phyloP scores from a whole-genome alignment of 1,140 invertebrate genomes.

The Lepidurus packardi region DNA sequence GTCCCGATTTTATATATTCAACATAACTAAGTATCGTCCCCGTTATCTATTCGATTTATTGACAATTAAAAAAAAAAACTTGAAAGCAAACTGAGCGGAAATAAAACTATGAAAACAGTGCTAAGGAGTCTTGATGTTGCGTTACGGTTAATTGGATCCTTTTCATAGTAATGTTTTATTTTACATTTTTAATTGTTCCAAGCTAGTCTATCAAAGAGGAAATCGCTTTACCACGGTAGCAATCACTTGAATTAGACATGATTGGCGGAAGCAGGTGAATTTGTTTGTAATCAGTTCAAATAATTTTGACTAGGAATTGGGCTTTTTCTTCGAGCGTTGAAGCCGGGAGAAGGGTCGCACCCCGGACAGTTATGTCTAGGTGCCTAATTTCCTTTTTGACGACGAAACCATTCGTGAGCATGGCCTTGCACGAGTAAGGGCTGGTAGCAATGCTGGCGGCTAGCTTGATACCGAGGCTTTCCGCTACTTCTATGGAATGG shows the following conservation, averaged over 20 bases:
- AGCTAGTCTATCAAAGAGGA: too few relatives aligned
- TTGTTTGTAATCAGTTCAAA: too few relatives aligned
- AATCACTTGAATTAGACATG: too few relatives aligned
- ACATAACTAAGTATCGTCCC: constrained; percentile 4
- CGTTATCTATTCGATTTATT: constrained; percentile 19
- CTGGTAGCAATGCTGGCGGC: not conserved
- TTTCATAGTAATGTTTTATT: too few relatives aligned
- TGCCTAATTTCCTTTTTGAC: not conserved
- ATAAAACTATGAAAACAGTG: not conserved
- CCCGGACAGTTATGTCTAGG: not conserved
- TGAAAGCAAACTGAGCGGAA: not conserved
- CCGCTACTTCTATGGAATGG: not conserved
- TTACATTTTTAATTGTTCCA: too few relatives aligned
- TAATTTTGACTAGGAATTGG: not conserved
- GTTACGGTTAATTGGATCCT: too few relatives aligned
- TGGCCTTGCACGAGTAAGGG: not conserved
- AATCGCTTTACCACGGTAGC: too few relatives aligned
- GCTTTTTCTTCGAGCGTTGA: not conserved
- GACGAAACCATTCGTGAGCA: not conserved
- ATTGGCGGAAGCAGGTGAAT: too few relatives aligned
- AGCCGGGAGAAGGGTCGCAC: not conserved
- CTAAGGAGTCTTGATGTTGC: too few relatives aligned
- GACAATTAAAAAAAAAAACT: not conserved
- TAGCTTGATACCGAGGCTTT: not conserved
- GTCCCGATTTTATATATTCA: constrained; percentile 9